phyloP scores from a whole-genome alignment of 2,888 invertebrate species.

The Linnaemya tessellans region DNA sequence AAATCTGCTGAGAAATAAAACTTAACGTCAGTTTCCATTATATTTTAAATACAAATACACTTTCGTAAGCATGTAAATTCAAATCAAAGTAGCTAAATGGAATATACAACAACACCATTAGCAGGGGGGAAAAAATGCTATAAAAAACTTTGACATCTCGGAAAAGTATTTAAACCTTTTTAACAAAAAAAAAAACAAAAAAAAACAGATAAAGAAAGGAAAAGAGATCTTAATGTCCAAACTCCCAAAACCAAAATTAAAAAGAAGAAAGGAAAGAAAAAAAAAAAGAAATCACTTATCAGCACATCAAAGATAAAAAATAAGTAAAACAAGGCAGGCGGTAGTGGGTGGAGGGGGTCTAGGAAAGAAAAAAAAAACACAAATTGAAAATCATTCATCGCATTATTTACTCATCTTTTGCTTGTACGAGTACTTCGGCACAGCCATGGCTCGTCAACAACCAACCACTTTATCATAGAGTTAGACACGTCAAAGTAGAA shows the following conservation, averaged over 20 bases:
- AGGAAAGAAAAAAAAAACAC: too few relatives aligned
- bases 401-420: slow-evolving; percentile 59
- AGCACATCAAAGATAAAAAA: slow-evolving; percentile 65
- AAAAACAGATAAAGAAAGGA: too few relatives aligned
- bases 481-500: not conserved
- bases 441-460: not conserved
- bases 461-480: not conserved
- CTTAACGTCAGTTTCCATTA: slow-evolving; percentile 61
- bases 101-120: slow-evolving; percentile 24
- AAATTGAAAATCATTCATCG: slow-evolving; percentile 48
- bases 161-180: slow-evolving; percentile 70
- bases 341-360: not conserved
- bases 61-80: not conserved
- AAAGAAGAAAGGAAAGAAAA: slow-evolving; percentile 24
- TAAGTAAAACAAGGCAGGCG: slow-evolving; percentile 1
- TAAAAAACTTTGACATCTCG: slow-evolving; percentile 55
- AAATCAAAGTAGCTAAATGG: slow-evolving; percentile 33
- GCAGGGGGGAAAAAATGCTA: slow-evolving; percentile 8
- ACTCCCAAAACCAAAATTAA: slow-evolving; percentile 31
- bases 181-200: too few relatives aligned
- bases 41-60: not conserved
- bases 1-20: slow-evolving; percentile 54
- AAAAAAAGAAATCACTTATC: slow-evolving; percentile 59
- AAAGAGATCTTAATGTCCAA: slow-evolving; percentile 64
- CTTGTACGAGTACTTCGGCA: not conserved